phyloP scores from a whole-genome alignment of 2,797 vertebrate genomes.

The Myotis pilosus region DNA sequence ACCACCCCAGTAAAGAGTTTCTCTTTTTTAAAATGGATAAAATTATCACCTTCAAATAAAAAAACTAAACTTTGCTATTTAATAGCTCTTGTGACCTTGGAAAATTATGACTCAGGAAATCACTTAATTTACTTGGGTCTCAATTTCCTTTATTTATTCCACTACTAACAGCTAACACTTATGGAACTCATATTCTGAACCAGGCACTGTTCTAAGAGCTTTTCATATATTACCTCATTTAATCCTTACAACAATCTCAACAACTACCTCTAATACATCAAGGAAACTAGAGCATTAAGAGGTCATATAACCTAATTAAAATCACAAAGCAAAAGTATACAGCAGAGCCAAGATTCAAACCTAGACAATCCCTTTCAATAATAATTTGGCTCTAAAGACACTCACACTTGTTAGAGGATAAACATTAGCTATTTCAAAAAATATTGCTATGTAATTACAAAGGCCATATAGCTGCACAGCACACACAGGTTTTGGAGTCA shows the following conservation, averaged over 20 bases:
- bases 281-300: conserved; percentile 12
- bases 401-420: not conserved
- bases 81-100: not conserved
- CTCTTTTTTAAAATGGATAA: not conserved
- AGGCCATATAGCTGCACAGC: not conserved
- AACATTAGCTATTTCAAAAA: conserved; percentile 6
- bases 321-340: conserved; percentile 14
- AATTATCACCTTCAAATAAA: not conserved
- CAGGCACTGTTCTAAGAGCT: not conserved
- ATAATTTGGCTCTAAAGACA: not conserved
- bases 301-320: not conserved
- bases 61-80: not conserved
- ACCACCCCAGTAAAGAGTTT: too few species aligned
- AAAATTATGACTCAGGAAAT: conserved; percentile 50
- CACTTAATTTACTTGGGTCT: conserved; percentile 30
- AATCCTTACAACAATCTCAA: conserved; percentile 28
- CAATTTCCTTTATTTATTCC: not conserved
- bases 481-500: not conserved
- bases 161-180: not conserved
- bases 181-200: not conserved
- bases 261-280: not conserved
- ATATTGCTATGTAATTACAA: not conserved
- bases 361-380: not conserved
- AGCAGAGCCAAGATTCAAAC: not conserved
- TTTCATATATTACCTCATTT: conserved; percentile 23